A percentile compares a stretch with the other conserved stretches of the same genome.
These are phyloP conservation scores for Eueremaeus valkanovi DNA, from an alignment of 2,888 invertebrate genomes.

Conservation along the genomic window DNA sequence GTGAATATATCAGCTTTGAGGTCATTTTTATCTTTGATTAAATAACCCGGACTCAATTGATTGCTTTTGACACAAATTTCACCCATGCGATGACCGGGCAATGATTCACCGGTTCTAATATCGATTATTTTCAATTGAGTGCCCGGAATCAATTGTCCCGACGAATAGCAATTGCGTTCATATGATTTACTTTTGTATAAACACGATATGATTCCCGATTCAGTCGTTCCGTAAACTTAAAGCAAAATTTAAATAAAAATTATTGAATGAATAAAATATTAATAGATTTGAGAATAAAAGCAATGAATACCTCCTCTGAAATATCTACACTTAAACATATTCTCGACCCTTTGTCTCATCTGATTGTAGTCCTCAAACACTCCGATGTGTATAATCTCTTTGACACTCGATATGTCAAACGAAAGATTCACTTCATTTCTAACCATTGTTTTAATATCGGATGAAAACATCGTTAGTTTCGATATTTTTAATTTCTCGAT, in stretches of 20 bases:
- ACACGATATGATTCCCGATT: constrained; percentile 15
- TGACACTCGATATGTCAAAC: constrained; percentile 17
- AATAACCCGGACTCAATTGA: constrained; percentile 9
- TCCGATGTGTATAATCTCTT: constrained; percentile 19
- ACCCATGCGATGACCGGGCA: background rate
- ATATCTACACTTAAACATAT: constrained; percentile 18
- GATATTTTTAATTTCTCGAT: background rate
- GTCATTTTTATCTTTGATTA: background rate
- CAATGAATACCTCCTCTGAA: background rate
- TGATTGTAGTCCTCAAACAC: constrained; percentile 11
- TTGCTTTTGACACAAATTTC: constrained; percentile 25
- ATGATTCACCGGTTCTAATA: background rate
- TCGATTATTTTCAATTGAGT: background rate
- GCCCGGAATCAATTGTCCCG: constrained; percentile 14
- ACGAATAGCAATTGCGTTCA: constrained; percentile 7
- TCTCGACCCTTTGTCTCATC: background rate
- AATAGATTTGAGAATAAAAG: background rate
- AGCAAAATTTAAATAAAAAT: no score
- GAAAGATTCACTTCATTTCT: constrained; percentile 24
- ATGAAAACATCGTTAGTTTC: background rate
- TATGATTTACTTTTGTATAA: constrained; percentile 11
- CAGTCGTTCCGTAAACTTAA: constrained; percentile 16
- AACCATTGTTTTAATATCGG: background rate
- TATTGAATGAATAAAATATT: background rate
- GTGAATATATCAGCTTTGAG: background rate